Evolutionary conservation across 2,797 vertebrate genomes (phyloP), one percentile per base, ranked within the genome.

Genomic region (Lutjanus argentimaculatus): DNA sequence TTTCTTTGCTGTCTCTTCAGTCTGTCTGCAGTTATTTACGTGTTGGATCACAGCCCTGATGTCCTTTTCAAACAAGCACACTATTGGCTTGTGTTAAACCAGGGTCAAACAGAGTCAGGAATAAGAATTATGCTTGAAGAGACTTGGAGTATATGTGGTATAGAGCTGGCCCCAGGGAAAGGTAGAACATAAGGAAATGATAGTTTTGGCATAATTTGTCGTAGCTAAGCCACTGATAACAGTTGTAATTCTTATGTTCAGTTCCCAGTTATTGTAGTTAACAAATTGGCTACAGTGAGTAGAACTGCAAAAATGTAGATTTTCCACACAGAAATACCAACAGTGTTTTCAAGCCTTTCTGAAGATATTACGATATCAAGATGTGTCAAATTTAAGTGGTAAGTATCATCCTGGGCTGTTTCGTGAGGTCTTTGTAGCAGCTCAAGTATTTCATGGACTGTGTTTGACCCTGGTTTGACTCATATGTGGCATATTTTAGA

Each of bases 401-500:
- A 82, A 72, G 73, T 85, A 66, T 81, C 19, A 36, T n/a, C 1
- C 0, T 7, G 14, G 21, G 22, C 14, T 69, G 25, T 49, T 53
- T 53, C 2, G 2, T 49, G 8, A 30, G 21, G 11, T 6, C 11
- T 67, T 69, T 65, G 16, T 67, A 0, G 40, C 19, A 10, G 2
- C 13, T 42, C 13, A 19, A 52, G 43, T 58, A 45, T 69, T 68
- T 67, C 0, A 58, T 75, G 43, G 42, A 75, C 79, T 74, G 83
- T 74, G 83, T 55, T 92, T 92, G 90, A 90, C 87, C 82, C 90
- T 91, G 90, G 90, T 93, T 91, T 92, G 87, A 53, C 80, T 80
- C 40, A 1, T 14, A 57, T 40, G 49, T 63, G 19, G 43, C 56
- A 74, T 8, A 45, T 81, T 49, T 67, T 43, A n/a, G 3, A 48